Evolutionary conservation across 2,888 invertebrate species (phyloP), one percentile per base, ranked within the genome.

Genomic region (Oxytorus armatus): DNA sequence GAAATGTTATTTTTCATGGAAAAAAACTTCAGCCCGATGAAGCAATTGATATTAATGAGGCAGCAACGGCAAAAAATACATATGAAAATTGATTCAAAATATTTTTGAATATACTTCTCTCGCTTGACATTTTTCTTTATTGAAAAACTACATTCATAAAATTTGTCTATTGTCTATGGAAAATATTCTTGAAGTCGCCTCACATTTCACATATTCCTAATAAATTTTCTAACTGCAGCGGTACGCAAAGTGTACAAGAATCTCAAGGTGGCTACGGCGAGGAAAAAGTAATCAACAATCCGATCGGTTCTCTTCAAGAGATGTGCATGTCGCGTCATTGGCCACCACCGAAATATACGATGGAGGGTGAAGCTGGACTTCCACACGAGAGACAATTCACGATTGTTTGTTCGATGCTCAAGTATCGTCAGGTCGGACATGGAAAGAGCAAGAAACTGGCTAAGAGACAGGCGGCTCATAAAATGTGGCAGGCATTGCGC

Each of bases 361-460:
- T 97, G 86, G 96, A 95, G 91, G 95, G 94, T 90, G 97, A 97
- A 90, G 96, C 97, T 88, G 96, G 98, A 47, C 93, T 98, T 78
- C 98, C 98, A 0, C 98, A 98, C 90, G 98, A 98, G 91, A 94
- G 98, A 47, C 96, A 97, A 85, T 99, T 99, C 90, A 97, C 98
- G 0, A 98, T 98, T 88, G 95, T 96, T 2, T 98, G 99, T 90
- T 96, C 96, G 70, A 96, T 98, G 86, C 93, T 97, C 85, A 97
- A 96, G 87, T 96, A 96, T 86, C 95, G 95, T 25, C 98, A 98
- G 92, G 93, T 96, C 42, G 97, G 97, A 63, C 96, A 95, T 44
- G 98, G 98, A 14, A 98, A 98, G 90, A 98, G 98, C 66, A 99
- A 99, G 93, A 99, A 99, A 92, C 93, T 98, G 65, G 98, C 99